Evolutionary conservation across 1,140 invertebrate species (phyloP), one percentile per base, ranked within the genome.

Genomic region (Cotesia vestalis): DNA sequence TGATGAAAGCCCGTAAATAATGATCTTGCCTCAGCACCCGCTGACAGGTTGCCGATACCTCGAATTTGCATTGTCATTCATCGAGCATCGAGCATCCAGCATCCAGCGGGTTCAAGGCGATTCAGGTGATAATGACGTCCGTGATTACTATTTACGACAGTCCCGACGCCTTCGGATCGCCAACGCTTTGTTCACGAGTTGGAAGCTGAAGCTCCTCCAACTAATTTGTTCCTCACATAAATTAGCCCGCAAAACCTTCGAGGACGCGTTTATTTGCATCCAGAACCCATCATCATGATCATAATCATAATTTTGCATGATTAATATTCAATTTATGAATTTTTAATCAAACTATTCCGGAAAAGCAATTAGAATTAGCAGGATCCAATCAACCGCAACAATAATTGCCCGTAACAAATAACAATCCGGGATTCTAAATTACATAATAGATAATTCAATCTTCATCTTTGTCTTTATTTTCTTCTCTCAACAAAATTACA

Each of bases 111-210:
- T 34, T 53, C 66, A 46, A 52, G 66, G 52, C 8, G 52, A 53
- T 9, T 27, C 40, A 6, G 40, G 40, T 40, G 5, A 46, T 46
- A 46, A 46, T 46, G 5, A 11, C 4, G 4, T 2, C 1, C 40
- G 6, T 6, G 2, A 35, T 40, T 8, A 46, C 46, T 61, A 70
- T 70, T 70, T 62, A 70, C 59, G 68, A 61, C 68, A 51, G 17
- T 59, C 61, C 68, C 20, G 51, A 70, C 59, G 57, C 68, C 68
- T 14, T 61, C 59, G 14, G 17, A 61, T 70, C 59, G 68, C 59
- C 38, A 46, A 70, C 17, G 68, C 40, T 61, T 70, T 70, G 68
- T 70, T 70, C 61, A 70, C 61, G 17, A 62, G 36, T 38, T 70
- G 59, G 57, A 70, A 61, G 68, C 27, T 4, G 27, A 27, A 27